Evolutionary conservation across 2,113 vertebrate genomes (phyloP), one percentile per base, ranked within the genome.

Genomic region (Eulemur rufifrons): DNA sequence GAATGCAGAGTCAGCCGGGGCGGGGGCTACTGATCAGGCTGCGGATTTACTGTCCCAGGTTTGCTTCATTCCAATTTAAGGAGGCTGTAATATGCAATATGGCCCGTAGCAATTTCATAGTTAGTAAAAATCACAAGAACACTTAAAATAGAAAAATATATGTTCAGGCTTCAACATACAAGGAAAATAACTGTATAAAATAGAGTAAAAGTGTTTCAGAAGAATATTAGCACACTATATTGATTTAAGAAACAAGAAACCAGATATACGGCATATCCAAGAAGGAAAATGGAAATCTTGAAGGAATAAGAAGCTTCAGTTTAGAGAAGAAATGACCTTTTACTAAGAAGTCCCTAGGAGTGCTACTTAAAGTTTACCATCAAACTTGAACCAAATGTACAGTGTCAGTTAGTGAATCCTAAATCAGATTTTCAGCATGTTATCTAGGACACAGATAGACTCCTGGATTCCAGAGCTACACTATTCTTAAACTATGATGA

Each of bases 81-180:
- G 95, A 93, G 86, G 42, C 92, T 88, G 96, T 95, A 86, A 89
- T 92, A 89, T 95, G 97, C 98, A 96, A 96, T 94, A 95, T 50
- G 73, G 96, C 95, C 88, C 88, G 69, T 87, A 95, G 89, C 94
- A 92, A 92, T 89, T 93, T 97, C 97, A 97, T 95, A 95, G 68
- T 96, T 89, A 93, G 97, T 97, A 97, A 95, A 96, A 97, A 97
- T 97, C 97, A 97, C 34, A 96, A 97, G 96, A 98, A 98, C 96
- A 95, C 97, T 97, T 97, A 98, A 98, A 97, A 96, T 94, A 97
- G 97, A 97, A 98, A 98, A 97, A 98, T 95, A 94, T 93, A 96
- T 89, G 78, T 96, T 74, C 93, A 92, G 97, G 96, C 96, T 98
- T 98, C 98, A 95, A 90, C 93, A 69, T 93, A 37, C 37, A 37